phyloP scores from a whole-genome alignment of 64 coral and sea anemone genomes.

The Trachythela sp. region DNA sequence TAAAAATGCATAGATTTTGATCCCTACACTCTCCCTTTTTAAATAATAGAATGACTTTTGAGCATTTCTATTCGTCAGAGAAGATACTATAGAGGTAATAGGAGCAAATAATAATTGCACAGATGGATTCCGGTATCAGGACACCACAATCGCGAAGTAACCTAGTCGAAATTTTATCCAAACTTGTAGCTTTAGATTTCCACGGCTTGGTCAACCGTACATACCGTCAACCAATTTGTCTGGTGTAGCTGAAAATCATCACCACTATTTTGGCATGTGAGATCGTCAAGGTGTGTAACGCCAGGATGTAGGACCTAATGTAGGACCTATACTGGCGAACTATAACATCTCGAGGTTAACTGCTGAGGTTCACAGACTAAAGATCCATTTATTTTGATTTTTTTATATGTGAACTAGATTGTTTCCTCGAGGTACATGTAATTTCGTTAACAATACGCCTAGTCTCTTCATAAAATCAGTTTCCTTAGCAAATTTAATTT shows the following conservation, averaged over 20 bases:
- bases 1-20: not conserved
- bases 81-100: conserved; percentile 32
- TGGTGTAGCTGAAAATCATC: conserved; percentile 15
- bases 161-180: conserved; percentile 39
- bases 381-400: conserved; percentile 20
- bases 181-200: conserved; percentile 35
- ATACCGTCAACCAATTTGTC: not conserved
- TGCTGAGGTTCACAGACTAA: not conserved
- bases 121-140: conserved; percentile 12
- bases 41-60: conserved; percentile 47
- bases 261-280: not conserved
- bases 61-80: conserved; percentile 44
- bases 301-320: not conserved
- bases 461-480: conserved; percentile 5
- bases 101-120: conserved; percentile 39
- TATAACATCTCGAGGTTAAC: conserved; percentile 26
- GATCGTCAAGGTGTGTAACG: not conserved
- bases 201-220: conserved; percentile 10
- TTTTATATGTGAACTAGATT: conserved; percentile 5
- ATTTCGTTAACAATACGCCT: conserved; percentile 49
- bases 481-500: too few species aligned
- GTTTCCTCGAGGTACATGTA: conserved; percentile 48
- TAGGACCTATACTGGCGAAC: conserved; percentile 49
- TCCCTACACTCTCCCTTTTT: conserved; percentile 40
- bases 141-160: conserved; percentile 32